phyloP scores from a whole-genome alignment of 2,113 vertebrate genomes.

The Percopsis transmontana region DNA sequence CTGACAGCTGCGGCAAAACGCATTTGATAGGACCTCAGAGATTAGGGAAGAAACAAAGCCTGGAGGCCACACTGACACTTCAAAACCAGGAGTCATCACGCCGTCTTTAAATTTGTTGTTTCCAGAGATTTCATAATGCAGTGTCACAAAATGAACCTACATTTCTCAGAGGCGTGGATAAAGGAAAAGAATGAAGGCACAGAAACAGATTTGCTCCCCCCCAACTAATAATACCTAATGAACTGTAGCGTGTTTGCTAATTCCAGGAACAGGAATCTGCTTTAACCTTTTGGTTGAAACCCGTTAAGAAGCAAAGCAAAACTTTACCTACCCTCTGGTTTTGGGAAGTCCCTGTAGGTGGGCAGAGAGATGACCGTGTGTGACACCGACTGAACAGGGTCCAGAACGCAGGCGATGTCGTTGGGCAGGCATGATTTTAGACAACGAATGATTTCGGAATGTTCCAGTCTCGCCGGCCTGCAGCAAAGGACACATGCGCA shows the following conservation, averaged over 20 bases:
- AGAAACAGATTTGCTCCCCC: too few relatives aligned
- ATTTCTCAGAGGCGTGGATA: too few relatives aligned
- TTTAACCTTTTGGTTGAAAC: too few relatives aligned
- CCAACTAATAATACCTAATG: too few relatives aligned
- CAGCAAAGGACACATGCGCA: conserved; percentile 28
- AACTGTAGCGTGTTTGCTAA: background rate
- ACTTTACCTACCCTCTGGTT: conserved; percentile 84
- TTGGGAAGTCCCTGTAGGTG: conserved; percentile 90
- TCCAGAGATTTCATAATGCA: conserved; percentile 3
- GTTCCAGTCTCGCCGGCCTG: conserved; percentile 77
- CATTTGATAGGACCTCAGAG: conserved; percentile 26
- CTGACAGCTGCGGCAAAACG: conserved; percentile 39
- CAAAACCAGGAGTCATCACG: background rate
- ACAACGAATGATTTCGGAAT: conserved; percentile 88
- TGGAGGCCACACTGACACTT: background rate
- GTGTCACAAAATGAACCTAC: conserved; percentile 8
- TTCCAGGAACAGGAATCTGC: background rate
- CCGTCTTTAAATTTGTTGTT: conserved; percentile 17
- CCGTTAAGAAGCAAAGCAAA: background rate
- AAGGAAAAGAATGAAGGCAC: too few relatives aligned
- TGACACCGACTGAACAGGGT: conserved; percentile 88
- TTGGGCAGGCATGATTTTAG: conserved; percentile 87
- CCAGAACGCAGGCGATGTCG: conserved; percentile 82
- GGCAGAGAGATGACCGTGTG: conserved; percentile 93
- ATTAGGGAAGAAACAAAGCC: conserved; percentile 8